These are phyloP conservation scores for Calameuta idolon DNA, from an alignment of 2,888 invertebrate species.

Conservation along the genomic window DNA sequence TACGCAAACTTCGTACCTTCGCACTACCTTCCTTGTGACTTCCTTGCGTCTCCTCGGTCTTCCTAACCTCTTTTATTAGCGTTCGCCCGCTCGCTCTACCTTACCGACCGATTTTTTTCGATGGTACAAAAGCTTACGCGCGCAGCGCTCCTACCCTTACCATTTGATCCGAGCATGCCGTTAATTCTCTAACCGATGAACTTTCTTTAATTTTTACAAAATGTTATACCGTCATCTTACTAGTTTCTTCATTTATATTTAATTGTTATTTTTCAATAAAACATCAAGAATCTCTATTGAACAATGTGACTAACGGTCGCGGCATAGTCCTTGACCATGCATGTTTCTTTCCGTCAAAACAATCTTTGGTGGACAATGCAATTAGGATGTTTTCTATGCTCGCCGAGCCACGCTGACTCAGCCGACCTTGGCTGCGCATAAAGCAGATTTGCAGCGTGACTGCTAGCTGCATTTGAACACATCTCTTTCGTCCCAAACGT, in stretches of 20 bases:
- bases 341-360: slow-evolving; percentile 22
- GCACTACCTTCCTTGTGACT: neutral
- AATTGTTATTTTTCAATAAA: neutral
- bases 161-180: neutral
- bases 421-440: slow-evolving; percentile 54
- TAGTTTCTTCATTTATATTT: neutral
- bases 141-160: neutral
- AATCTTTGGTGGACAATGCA: slow-evolving; percentile 39
- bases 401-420: slow-evolving; percentile 48
- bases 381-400: slow-evolving; percentile 55
- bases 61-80: neutral
- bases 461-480: slow-evolving; percentile 16
- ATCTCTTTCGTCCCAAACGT: neutral
- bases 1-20: too few relatives aligned
- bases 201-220: neutral
- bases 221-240: neutral
- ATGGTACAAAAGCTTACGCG: neutral
- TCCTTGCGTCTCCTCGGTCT: neutral
- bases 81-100: neutral
- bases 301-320: neutral
- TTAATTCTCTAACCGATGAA: neutral
- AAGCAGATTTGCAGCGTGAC: slow-evolving; percentile 37
- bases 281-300: neutral
- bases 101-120: neutral
- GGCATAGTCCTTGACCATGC: neutral